A percentile compares a stretch with the other conserved stretches of the same genome.
These are phyloP conservation scores for Ennomos quercinarius DNA, from an alignment of 2,888 invertebrate species.

Conservation along the genomic window DNA sequence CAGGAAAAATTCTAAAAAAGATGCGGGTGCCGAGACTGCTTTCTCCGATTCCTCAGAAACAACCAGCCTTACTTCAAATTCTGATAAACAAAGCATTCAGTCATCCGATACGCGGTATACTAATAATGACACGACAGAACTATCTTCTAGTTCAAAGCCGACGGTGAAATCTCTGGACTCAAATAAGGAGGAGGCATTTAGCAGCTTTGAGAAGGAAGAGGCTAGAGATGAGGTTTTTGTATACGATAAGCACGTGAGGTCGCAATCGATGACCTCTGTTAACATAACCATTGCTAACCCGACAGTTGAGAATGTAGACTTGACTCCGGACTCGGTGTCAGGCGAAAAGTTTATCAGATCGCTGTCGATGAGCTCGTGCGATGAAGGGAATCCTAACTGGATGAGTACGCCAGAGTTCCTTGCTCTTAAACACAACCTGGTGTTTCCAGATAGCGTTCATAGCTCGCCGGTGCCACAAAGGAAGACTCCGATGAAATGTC, in stretches of 20 bases:
- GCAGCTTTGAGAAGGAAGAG: conserved; percentile 73
- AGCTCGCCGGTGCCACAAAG: conserved; percentile 90
- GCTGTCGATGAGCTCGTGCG: conserved; percentile 88
- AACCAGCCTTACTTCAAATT: conserved; percentile 79
- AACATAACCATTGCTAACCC: conserved; percentile 90
- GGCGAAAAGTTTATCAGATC: conserved; percentile 86
- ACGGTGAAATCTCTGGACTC: conserved; percentile 73
- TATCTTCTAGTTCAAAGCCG: conserved; percentile 73
- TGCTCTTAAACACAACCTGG: conserved; percentile 92
- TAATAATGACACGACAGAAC: conserved; percentile 71
- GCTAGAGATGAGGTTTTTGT: conserved; percentile 70
- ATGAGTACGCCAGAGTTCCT: conserved; percentile 92
- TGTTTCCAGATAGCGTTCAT: conserved; percentile 92
- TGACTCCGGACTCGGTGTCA: conserved; percentile 87
- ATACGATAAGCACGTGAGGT: conserved; percentile 78
- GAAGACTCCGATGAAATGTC: conserved; percentile 86
- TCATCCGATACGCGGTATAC: conserved; percentile 75
- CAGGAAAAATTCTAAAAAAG: conserved; percentile 55
- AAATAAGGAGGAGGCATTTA: conserved; percentile 68
- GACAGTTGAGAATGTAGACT: conserved; percentile 89
- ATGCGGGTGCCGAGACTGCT: conserved; percentile 68
- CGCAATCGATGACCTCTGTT: conserved; percentile 87
- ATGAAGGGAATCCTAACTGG: conserved; percentile 92
- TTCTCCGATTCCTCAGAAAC: conserved; percentile 84
- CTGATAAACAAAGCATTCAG: conserved; percentile 81